A percentile compares a stretch with the other conserved stretches of the same genome.
phyloP scores from a whole-genome alignment of 2,797 vertebrate genomes.

The Cryptoblepharus egeriae region DNA sequence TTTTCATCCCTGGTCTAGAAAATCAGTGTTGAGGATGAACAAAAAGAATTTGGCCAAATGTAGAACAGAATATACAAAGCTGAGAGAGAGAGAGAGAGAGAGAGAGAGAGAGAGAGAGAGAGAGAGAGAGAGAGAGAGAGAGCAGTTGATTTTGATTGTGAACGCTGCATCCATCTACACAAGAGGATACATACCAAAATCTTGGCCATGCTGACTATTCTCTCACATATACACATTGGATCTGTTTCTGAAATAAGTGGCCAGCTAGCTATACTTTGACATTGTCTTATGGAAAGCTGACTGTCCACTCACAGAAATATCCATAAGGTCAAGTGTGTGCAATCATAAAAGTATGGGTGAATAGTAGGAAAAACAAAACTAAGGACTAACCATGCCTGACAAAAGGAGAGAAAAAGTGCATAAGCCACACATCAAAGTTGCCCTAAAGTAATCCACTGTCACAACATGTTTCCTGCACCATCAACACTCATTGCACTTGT shows the following conservation, averaged over 20 bases:
- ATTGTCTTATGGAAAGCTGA: neutral
- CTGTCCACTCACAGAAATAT: neutral
- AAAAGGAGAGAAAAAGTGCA: conserved; percentile 31
- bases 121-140: too few species aligned
- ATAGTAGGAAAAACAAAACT: neutral
- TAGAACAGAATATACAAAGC: too few species aligned
- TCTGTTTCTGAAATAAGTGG: neutral
- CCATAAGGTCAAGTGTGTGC: neutral
- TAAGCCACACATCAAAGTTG: conserved; percentile 31
- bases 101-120: too few species aligned
- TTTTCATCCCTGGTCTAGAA: too few species aligned
- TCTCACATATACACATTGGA: neutral
- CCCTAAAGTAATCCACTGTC: conserved; percentile 47
- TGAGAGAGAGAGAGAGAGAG: too few species aligned
- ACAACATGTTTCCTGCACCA: conserved; percentile 39
- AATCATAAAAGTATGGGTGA: conserved; percentile 4
- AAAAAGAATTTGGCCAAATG: too few species aligned
- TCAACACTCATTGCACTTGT: conserved; percentile 45
- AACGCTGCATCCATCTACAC: neutral
- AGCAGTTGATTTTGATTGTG: neutral
- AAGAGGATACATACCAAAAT: neutral
- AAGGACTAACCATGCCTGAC: conserved; percentile 21
- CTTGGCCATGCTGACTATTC: neutral
- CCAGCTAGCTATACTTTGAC: neutral
- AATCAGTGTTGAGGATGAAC: too few species aligned